Base-by-base conservation (phyloP, 1,140 invertebrate genomes). In the Lepidostoma basale region DNA sequence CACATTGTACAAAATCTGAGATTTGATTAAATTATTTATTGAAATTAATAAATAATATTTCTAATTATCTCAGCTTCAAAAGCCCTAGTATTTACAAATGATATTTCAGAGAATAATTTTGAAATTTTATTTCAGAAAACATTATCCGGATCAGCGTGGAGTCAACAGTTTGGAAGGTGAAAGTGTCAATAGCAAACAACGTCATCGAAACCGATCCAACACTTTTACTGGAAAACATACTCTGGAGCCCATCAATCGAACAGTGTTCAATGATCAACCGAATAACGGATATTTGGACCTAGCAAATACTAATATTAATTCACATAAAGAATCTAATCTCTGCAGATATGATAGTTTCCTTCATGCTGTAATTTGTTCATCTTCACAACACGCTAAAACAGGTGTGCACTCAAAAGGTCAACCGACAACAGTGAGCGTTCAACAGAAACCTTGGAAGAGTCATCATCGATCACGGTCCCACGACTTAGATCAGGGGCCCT, bases 261-360 rank as follows among this genome's bases (percentile, higher is more conserved):
- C 58, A 3, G 79, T 77, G 66, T 47, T 52, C 18, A 69, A 73
- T 0, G 80, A 82, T 10, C 74, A 76, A 22, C 72, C 74, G 36
- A 77, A 74, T 12, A 79, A 82, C 49, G 81, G 81, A 18, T 82
- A 83, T 63, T 74, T 82, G 54, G 81, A 83, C 62, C 71, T 83
- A 47, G 81, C 82, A 20, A 76, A 70, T 45, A 58, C 72, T 10
- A 68, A 73, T 42, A 36, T 64, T 1, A 70, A 70, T 59, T 77
- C 69, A 76, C 79, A 69, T 20, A 73, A 71, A 0, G 82, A 87
- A 73, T 81, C 84, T n/a, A 85, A 87, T 74, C 74, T 86, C 25
- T 87, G 85, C 69, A 80, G 84, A 73, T 86, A 86, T 72, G 85
- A 87, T 70, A 83, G 85, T n/a, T 86, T 86, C 73, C 75, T 86